phyloP scores from a whole-genome alignment of 2,888 invertebrate species.

The Lepidocyrtoides sp. region DNA sequence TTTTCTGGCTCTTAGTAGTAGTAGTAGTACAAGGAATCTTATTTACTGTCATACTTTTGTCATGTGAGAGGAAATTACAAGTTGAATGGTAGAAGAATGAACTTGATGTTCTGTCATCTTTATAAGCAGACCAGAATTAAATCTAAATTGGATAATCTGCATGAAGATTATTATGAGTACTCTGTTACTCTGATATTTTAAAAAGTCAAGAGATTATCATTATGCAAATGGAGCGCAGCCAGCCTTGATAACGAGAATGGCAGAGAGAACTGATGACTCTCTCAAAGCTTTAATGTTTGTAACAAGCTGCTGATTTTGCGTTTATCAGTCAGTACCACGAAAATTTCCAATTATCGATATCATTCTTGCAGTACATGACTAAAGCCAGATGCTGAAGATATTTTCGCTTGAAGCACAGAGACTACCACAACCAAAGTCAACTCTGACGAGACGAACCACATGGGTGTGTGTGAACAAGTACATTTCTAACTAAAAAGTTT shows the following conservation, averaged over 20 bases:
- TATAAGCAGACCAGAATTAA: neutral
- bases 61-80: neutral
- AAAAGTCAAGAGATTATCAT: neutral
- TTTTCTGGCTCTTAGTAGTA: no score
- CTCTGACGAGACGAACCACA: constrained; percentile 19
- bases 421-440: constrained; percentile 1
- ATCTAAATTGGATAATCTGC: neutral
- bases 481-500: constrained; percentile 13
- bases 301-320: neutral
- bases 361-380: constrained; percentile 22
- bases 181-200: neutral
- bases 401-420: neutral
- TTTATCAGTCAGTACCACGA: neutral
- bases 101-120: neutral
- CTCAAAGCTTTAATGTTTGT: constrained; percentile 23
- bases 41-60: neutral
- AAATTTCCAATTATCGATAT: constrained; percentile 64
- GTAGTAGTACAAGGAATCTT: neutral
- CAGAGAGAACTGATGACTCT: neutral
- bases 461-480: neutral
- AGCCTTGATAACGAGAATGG: neutral
- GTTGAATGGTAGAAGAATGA: constrained; percentile 17
- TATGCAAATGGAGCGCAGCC: neutral
- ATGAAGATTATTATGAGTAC: neutral
- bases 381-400: neutral